Evolutionary conservation across 2,113 vertebrate genomes (phyloP).

Genomic region (Toxotes jaculatrix): DNA sequence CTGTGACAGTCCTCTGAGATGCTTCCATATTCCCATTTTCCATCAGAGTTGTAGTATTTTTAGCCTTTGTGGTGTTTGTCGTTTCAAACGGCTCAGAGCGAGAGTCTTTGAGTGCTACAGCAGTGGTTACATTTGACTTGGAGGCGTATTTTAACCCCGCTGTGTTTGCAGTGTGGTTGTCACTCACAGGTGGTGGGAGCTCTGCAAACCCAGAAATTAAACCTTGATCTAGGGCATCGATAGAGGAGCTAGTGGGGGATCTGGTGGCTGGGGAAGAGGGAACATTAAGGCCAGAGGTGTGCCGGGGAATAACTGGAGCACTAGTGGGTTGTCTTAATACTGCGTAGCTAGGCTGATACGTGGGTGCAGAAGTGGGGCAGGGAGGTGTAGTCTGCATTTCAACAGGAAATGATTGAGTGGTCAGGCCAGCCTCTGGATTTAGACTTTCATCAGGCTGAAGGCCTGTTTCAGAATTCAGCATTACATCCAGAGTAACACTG

Average conservation of each 20-base stretch:
- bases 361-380: slow-evolving; percentile 1
- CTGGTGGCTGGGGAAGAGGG: slow-evolving; percentile 4
- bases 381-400: slow-evolving; percentile 2
- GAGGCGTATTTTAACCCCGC: not conserved
- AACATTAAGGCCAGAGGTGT: slow-evolving; percentile 37
- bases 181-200: slow-evolving; percentile 5
- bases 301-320: slow-evolving; percentile 20
- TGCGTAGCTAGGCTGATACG: not conserved
- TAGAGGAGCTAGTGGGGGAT: slow-evolving; percentile 21
- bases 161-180: not conserved
- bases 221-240: slow-evolving; percentile 19
- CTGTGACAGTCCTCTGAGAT: not conserved
- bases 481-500: not conserved
- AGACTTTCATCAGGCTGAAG: not conserved
- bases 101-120: not conserved
- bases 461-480: not conserved
- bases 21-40: not conserved
- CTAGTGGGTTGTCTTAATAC: not conserved
- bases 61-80: slow-evolving; percentile 4
- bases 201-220: slow-evolving; percentile 17
- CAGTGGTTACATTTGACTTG: not conserved
- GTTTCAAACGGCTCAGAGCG: not conserved
- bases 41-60: not conserved
- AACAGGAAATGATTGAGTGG: slow-evolving; percentile 7
- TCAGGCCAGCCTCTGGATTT: not conserved